Evolutionary conservation across 2,888 invertebrate genomes (phyloP), one percentile per base, ranked within the genome.

Genomic region (Lomographa bimaculata): DNA sequence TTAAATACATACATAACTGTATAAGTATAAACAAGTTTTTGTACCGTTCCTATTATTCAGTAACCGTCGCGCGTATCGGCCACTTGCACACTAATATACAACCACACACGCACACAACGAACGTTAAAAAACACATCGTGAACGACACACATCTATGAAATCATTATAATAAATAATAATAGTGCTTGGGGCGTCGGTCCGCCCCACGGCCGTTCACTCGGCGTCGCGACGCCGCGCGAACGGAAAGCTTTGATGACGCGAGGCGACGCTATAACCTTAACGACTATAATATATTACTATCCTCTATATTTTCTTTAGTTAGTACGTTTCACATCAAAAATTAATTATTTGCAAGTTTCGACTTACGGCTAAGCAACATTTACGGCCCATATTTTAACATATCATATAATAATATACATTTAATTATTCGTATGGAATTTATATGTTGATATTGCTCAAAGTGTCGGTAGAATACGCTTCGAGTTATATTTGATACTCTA

Each of bases 261-360:
- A 53, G 50, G 46, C 52, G 44, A 42, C 54, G 38, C 30, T 34
- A 39, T 46, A 29, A 30, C 34, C 51, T 43, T 44, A 56, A 48
- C 47, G 57, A 62, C 56, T 48, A 51, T 48, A 58, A 42, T 32
- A 32, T 14, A 24, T 33, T 41, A 47, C 44, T 48, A 50, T 48
- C 43, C 35, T 40, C 54, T 54, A 49, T 38, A 40, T 34, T 21
- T 51, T 23, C 46, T 59, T 55, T 60, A 36, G 67, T 73, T 74
- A 75, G 71, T 73, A 71, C 55, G 59, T 61, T 60, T 52, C 70
- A 76, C 79, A 73, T 71, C 67, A 62, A 73, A 75, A 74, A 75
- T 72, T 57, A 64, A 64, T n/a, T 64, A 60, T 44, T 56, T 54
- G 57, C 69, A 71, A 69, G 60, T 62, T 62, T 54, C 59, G 63